phyloP scores from a whole-genome alignment of 2,113 vertebrate species.

The Sapajus apella region DNA sequence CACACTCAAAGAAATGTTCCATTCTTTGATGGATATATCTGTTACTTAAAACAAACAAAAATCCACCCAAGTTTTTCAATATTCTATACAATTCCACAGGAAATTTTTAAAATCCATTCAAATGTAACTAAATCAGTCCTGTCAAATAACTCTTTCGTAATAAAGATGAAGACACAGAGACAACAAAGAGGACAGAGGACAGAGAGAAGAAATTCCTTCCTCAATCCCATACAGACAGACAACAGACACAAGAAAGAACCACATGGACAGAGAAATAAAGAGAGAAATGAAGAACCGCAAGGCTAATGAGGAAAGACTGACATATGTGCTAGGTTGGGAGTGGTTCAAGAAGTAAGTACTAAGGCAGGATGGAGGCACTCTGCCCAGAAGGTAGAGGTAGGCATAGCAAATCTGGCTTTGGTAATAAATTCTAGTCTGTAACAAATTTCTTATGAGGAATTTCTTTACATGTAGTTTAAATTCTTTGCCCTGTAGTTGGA shows the following conservation, averaged over 20 bases:
- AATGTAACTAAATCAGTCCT: constrained; percentile 12
- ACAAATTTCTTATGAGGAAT: constrained; percentile 16
- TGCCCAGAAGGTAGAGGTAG: not conserved
- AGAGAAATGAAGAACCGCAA: not conserved
- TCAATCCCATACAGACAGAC: not conserved
- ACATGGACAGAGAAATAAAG: not conserved
- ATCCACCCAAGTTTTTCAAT: not conserved
- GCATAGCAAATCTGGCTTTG: not conserved
- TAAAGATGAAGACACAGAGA: not conserved
- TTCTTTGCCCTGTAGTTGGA: not conserved
- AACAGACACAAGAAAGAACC: not conserved
- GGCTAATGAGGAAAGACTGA: not conserved
- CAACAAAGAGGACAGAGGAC: not conserved
- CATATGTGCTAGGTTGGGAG: not conserved
- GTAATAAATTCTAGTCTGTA: not conserved
- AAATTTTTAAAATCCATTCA: not conserved
- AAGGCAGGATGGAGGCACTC: not conserved
- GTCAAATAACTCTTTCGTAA: not conserved
- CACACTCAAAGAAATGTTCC: constrained; percentile 5
- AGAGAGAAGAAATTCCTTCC: not conserved
- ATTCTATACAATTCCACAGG: not conserved
- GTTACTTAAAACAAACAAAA: not conserved
- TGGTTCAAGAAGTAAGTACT: not conserved
- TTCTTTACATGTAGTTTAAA: constrained; percentile 16
- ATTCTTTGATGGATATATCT: not conserved